Percentiles rank a stretch among this genome's conserved stretches.
phyloP scores from a whole-genome alignment of 2,888 invertebrate genomes.

The Stenchaetothrips biformis region DNA sequence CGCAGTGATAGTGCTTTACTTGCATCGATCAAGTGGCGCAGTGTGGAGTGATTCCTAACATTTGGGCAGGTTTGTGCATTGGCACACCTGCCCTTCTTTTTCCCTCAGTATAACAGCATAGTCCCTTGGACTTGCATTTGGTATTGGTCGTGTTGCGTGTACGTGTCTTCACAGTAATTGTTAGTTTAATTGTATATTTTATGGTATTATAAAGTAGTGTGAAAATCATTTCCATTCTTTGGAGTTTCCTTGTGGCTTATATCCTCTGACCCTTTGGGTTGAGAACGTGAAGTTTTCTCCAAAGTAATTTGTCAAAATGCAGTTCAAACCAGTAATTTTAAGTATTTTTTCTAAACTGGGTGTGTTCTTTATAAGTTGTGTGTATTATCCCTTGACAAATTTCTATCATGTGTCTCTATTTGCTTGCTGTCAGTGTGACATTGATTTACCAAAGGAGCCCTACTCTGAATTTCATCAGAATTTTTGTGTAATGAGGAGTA shows the following conservation, averaged over 20 bases:
- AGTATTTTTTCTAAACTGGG: constrained; percentile 21
- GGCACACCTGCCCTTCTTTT: not conserved
- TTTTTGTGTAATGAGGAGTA: constrained; percentile 27
- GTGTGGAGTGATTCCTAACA: not conserved
- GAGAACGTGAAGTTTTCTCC: not conserved
- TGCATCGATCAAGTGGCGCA: constrained; percentile 22
- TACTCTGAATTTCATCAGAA: constrained; percentile 1
- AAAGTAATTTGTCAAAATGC: constrained; percentile 9
- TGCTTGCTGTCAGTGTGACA: constrained; percentile 20
- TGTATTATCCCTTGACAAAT: constrained; percentile 15
- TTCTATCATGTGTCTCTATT: not conserved
- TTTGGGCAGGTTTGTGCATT: constrained; percentile 11
- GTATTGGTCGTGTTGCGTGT: constrained; percentile 35
- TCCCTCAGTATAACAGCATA: constrained; percentile 21
- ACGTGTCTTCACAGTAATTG: constrained; percentile 21
- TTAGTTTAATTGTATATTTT: constrained; percentile 27
- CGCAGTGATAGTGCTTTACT: constrained; percentile 40
- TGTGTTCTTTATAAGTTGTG: constrained; percentile 21
- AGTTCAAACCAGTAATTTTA: constrained; percentile 19
- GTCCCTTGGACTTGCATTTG: constrained; percentile 27
- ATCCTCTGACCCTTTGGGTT: not conserved
- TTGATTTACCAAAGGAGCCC: constrained; percentile 13
- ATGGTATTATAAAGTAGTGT: constrained; percentile 27
- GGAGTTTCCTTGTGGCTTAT: not conserved
- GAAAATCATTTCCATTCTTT: constrained; percentile 27